A percentile compares a stretch with the other conserved stretches of the same genome.
These are phyloP conservation scores for Pangasius krempfi DNA, from an alignment of 2,797 vertebrate genomes.

Conservation along the genomic window DNA sequence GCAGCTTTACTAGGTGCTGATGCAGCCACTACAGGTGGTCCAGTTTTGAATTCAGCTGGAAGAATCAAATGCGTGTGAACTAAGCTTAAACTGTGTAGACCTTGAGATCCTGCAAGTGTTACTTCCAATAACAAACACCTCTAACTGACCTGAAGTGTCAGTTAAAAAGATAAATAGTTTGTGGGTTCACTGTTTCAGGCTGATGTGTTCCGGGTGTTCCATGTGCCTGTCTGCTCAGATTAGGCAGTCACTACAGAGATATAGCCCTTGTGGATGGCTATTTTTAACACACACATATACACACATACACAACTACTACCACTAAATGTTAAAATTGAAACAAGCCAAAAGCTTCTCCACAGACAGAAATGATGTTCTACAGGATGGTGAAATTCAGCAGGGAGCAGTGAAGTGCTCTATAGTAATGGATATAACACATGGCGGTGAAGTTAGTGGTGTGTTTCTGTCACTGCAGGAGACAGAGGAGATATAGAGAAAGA, in stretches of 20 bases:
- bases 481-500: neutral
- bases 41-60: conserved; percentile 4
- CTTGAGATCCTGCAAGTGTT: neutral
- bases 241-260: conserved; percentile 44
- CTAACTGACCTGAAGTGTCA: neutral
- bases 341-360: conserved; percentile 42
- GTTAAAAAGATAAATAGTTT: conserved; percentile 6
- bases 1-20: neutral
- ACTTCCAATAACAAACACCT: neutral
- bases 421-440: conserved; percentile 75
- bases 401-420: conserved; percentile 67
- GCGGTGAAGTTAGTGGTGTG: conserved; percentile 67
- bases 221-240: conserved; percentile 27
- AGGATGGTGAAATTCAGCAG: conserved; percentile 65
- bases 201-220: conserved; percentile 17
- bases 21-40: conserved; percentile 7
- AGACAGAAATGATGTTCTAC: conserved; percentile 65
- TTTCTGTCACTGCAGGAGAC: conserved; percentile 48
- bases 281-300: conserved; percentile 56
- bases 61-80: neutral
- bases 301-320: neutral
- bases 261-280: conserved; percentile 57
- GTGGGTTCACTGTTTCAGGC: neutral
- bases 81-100: neutral
- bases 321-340: conserved; percentile 10